A percentile compares a stretch with the other conserved stretches of the same genome.
These are phyloP conservation scores for Cephus pulcher DNA, from an alignment of 2,888 invertebrate genomes.

Conservation along the genomic window DNA sequence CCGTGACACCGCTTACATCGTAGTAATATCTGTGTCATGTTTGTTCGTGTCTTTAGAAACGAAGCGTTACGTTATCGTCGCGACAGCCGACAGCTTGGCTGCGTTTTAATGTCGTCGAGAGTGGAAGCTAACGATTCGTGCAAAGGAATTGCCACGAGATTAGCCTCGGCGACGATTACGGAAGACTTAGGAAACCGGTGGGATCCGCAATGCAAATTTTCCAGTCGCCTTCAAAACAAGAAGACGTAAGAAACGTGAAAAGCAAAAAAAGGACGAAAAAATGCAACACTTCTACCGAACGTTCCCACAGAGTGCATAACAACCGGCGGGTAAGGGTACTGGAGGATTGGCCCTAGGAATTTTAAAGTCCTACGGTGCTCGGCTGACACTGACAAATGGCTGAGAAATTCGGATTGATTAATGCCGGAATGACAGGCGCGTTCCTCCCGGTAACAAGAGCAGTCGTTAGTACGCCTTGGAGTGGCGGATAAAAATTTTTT, in stretches of 20 bases:
- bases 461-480: not conserved
- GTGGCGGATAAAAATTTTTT: conserved; percentile 14
- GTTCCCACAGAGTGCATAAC: not conserved
- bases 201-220: not conserved
- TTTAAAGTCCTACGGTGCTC: conserved; percentile 44
- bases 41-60: conserved; percentile 41
- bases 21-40: conserved; percentile 34
- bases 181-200: not conserved
- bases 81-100: conserved; percentile 8
- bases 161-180: not conserved
- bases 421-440: conserved; percentile 34
- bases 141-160: not conserved
- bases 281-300: not conserved
- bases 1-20: not conserved
- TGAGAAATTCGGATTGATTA: conserved; percentile 50
- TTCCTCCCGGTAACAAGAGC: conserved; percentile 11
- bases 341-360: conserved; percentile 18
- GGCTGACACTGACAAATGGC: conserved; percentile 54
- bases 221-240: not conserved
- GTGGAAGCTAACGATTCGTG: not conserved
- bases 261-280: not conserved
- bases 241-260: not conserved
- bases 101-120: not conserved
- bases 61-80: conserved; percentile 33
- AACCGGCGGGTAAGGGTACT: not conserved